Conservation (phyloP, 1,140 invertebrate genomes). For the Aphaenogaster ashmeadi region DNA sequence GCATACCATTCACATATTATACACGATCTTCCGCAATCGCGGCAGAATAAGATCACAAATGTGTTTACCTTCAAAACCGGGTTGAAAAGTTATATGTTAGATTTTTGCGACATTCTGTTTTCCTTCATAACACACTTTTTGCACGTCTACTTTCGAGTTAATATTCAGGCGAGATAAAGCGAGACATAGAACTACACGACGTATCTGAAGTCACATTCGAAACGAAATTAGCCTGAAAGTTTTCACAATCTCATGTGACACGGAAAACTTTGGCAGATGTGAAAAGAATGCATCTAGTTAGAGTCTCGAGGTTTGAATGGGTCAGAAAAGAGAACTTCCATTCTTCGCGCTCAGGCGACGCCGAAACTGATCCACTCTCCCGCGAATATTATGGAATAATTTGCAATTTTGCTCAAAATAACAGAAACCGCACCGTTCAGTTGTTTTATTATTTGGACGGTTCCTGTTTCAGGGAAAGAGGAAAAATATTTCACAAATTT, state of each 20-base stretch:
- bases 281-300: slow-evolving; percentile 32
- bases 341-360: neutral
- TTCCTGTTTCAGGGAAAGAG: neutral
- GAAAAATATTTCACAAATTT: slow-evolving; percentile 9
- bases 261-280: slow-evolving; percentile 4
- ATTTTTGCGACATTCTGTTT: slow-evolving; percentile 12
- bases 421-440: neutral
- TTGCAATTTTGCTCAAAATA: neutral
- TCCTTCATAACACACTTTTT: neutral
- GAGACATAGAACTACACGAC: neutral
- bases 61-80: neutral
- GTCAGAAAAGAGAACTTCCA: neutral
- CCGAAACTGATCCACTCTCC: neutral
- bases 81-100: neutral
- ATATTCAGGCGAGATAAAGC: neutral
- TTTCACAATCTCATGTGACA: neutral
- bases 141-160: neutral
- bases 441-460: neutral
- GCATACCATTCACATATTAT: neutral
- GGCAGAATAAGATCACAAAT: neutral
- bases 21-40: neutral
- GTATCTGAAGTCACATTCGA: neutral
- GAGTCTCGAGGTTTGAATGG: slow-evolving; percentile 1
- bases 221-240: slow-evolving; percentile 33
- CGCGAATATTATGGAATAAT: neutral